Conservation (phyloP, 2,113 vertebrate species). For the Telmatochromis brachygnathus region DNA sequence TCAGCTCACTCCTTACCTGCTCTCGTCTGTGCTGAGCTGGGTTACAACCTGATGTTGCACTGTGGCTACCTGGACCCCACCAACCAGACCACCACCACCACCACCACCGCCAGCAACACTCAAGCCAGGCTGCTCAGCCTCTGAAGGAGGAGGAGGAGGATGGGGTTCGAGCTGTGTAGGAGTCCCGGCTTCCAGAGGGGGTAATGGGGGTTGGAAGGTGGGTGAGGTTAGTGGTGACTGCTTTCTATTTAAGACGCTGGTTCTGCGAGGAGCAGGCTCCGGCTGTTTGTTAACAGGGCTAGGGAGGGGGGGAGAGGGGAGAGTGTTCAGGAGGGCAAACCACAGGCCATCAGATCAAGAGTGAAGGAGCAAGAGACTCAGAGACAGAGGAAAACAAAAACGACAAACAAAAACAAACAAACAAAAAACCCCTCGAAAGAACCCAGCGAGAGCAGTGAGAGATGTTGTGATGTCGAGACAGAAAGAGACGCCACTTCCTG, state of each 20-base stretch:
- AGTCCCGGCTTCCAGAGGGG: conserved; percentile 74
- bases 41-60: conserved; percentile 69
- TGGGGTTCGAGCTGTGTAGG: conserved; percentile 48
- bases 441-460: background rate
- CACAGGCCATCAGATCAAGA: conserved; percentile 40
- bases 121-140: conserved; percentile 67
- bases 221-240: conserved; percentile 81
- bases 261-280: conserved; percentile 81
- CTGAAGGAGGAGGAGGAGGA: conserved; percentile 57
- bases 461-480: background rate
- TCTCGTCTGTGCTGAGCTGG: conserved; percentile 74
- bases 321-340: conserved; percentile 62
- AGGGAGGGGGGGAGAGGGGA: conserved; percentile 68
- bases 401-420: background rate
- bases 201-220: conserved; percentile 85
- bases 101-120: conserved; percentile 46
- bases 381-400: conserved; percentile 14
- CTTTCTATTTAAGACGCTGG: conserved; percentile 86
- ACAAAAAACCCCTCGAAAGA: conserved; percentile 5
- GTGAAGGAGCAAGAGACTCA: conserved; percentile 1
- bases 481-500: conserved; percentile 25
- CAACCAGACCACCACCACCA: conserved; percentile 47
- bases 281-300: conserved; percentile 89
- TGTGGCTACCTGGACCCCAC: conserved; percentile 59
- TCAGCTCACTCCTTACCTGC: conserved; percentile 83